These are phyloP conservation scores for Anastatus disparis DNA, from an alignment of 1,140 invertebrate species.

Conservation along the genomic window DNA sequence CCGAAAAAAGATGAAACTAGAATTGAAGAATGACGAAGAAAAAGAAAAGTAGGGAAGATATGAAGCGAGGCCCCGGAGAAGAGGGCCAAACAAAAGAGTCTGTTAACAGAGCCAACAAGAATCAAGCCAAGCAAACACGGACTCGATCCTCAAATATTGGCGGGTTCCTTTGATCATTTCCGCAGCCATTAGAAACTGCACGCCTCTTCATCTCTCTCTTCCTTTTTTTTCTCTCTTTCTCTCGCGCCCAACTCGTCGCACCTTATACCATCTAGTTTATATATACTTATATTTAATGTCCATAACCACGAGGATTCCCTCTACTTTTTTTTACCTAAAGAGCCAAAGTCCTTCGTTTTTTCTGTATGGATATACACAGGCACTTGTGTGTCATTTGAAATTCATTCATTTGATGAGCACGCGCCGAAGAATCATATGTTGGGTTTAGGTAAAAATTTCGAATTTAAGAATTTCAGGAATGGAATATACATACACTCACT, in stretches of 20 bases:
- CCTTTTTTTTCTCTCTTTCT: neutral
- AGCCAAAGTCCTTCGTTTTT: too few relatives aligned
- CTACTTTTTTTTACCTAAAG: neutral
- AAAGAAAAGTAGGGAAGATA: neutral
- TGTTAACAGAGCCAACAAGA: slow-evolving; percentile 42
- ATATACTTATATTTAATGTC: slow-evolving; percentile 14
- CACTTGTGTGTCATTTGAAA: neutral
- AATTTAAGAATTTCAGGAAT: neutral
- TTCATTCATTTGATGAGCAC: neutral
- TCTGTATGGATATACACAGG: neutral
- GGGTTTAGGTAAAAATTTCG: neutral
- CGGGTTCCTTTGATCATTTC: slow-evolving; percentile 28
- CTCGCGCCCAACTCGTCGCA: neutral
- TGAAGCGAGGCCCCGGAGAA: neutral
- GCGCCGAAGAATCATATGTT: too few relatives aligned
- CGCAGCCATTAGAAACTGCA: slow-evolving; percentile 30
- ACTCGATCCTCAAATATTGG: slow-evolving; percentile 37
- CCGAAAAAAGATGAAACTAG: neutral
- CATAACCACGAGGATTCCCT: slow-evolving; percentile 17
- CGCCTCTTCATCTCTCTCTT: neutral
- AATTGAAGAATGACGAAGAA: neutral
- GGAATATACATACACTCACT: neutral
- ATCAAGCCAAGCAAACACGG: slow-evolving; percentile 34
- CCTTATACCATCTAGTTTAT: slow-evolving; percentile 6
- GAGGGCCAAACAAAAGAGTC: slow-evolving; percentile 38